Base-by-base conservation (phyloP, 2,888 invertebrate species). In the Dicyrtoma fusca region DNA sequence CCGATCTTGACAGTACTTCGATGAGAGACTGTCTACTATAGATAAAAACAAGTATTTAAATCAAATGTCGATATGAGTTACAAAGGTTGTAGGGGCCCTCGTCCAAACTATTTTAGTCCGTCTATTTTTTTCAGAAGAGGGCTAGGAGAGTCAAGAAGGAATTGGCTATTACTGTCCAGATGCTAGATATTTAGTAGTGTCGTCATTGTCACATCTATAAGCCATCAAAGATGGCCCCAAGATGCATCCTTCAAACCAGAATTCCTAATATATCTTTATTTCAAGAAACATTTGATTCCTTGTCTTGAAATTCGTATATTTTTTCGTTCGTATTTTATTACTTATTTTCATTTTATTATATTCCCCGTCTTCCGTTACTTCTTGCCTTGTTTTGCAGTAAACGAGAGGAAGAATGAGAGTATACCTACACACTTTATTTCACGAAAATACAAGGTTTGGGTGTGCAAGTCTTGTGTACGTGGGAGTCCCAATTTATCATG, bases 401-500 rank as follows among this genome's bases (percentile, higher is more conserved):
- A 19, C 10, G 19, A 25, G 57, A 57, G 25, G 57, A 11, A 51
- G 25, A 25, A 57, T 23, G 25, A 25, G 25, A 57, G 25, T 3
- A n/a, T 25, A 3, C 19, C 3, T 49, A 49, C 17, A 49, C 17
- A 49, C 11, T 6, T 49, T 14, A 17, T 14, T 49, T 14, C 4
- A 17, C 4, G 49, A 49, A 17, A 55, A 21, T 25, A 25, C 13
- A 25, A 57, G 23, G 53, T 53, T 10, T 17, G 53, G 17, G 53
- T 53, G 53, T 17, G 53, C 19, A 17, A 61, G 61, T 42, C 44
- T 42, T 17, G 19, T 17, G 61, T 61, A 61, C 44, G 61, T 63
- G 63, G 63, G 63, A 34, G 51, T 65, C 25, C 17, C 53, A 51
- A 51, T 53, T 65, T 65, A 47, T 65, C 51, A 65, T 34, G 51